Base-by-base conservation (phyloP, 2,113 vertebrate species). In the Empidonax traillii region DNA sequence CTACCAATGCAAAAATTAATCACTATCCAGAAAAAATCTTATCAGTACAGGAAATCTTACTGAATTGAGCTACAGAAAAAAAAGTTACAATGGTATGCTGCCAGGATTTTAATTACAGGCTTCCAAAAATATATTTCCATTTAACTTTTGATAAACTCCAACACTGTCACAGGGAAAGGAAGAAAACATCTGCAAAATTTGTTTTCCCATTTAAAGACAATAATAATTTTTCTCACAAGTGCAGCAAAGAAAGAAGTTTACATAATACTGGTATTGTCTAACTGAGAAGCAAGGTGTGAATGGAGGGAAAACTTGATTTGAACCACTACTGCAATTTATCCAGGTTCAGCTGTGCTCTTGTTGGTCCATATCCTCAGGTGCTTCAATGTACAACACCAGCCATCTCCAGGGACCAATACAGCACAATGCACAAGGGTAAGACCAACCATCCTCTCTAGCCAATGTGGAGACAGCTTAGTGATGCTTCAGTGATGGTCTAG, bases 101-200 rank as follows among this genome's bases (percentile, higher is more conserved):
- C 51, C 55, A 77, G 41, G 47, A 72, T 62, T 91, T 94, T 87
- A 94, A 81, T 93, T 80, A 94, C 93, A 91, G 47, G 35, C 9
- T 90, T 87, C 66, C 37, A 93, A 66, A 94, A 93, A 71, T 76
- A 27, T 39, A 59, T 85, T 87, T 89, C 22, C 61, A 79, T 84
- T 93, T 84, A 71, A 51, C 8, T 72, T 52, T 10, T 10, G 9
- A 81, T 81, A 94, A 76, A 66, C 33, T 78, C 39, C 43, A 63
- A 37, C 37, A 47, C 35, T 35, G n/a, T 63, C 52, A 71, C 17
- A 74, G 18, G 35, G 10, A 73, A 76, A 69, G 46, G 65, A 96
- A 80, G 13, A 66, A 77, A 68, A 52, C 4, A 10, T 51, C 31
- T 59, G 41, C 76, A 87, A 79, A 79, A 33, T 83, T 91, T 93